These are phyloP conservation scores for Oreochromis mossambicus DNA, from an alignment of 2,797 vertebrate genomes.

Conservation along the genomic window DNA sequence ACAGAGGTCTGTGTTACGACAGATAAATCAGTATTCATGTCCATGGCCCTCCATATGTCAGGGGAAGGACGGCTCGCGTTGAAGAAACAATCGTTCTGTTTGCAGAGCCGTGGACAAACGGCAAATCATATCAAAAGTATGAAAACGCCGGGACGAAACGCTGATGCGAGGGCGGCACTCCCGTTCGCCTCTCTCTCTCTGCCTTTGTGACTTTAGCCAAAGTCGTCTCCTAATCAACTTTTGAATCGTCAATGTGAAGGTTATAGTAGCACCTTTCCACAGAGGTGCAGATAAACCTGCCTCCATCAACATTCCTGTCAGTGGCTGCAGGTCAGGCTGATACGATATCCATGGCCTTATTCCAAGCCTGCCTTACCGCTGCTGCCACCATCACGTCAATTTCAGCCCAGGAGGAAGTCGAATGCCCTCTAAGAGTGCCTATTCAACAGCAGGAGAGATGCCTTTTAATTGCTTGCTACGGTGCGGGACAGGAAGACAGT, in stretches of 20 bases:
- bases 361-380: slow-evolving; percentile 37
- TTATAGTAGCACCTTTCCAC: slow-evolving; percentile 39
- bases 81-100: slow-evolving; percentile 26
- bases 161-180: slow-evolving; percentile 21
- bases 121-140: not conserved
- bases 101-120: slow-evolving; percentile 3
- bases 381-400: slow-evolving; percentile 16
- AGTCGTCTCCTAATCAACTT: slow-evolving; percentile 66
- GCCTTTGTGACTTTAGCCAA: slow-evolving; percentile 56
- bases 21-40: slow-evolving; percentile 37
- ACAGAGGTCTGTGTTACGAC: not conserved
- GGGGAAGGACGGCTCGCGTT: not conserved
- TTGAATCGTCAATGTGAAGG: slow-evolving; percentile 55
- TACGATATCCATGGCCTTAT: slow-evolving; percentile 46
- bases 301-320: slow-evolving; percentile 64
- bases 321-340: slow-evolving; percentile 45
- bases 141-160: slow-evolving; percentile 8
- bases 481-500: not conserved
- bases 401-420: slow-evolving; percentile 31
- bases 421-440: slow-evolving; percentile 42
- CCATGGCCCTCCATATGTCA: slow-evolving; percentile 1
- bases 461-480: slow-evolving; percentile 38
- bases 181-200: not conserved
- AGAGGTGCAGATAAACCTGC: slow-evolving; percentile 51
- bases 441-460: slow-evolving; percentile 16